phyloP scores from a whole-genome alignment of 2,797 vertebrate species.

The Podarcis siculus region DNA sequence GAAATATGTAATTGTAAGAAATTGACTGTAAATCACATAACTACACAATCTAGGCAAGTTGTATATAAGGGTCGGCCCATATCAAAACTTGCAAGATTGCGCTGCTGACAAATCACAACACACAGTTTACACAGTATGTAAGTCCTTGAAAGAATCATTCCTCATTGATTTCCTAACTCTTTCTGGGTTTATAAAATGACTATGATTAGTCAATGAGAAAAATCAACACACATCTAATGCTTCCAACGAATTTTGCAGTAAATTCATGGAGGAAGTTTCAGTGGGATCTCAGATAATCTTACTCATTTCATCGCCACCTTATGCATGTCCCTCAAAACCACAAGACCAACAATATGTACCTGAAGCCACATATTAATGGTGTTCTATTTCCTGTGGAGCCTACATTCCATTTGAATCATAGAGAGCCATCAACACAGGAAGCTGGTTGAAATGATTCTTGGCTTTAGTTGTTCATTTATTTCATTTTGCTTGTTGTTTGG shows the following conservation, averaged over 20 bases:
- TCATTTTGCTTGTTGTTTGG: neutral
- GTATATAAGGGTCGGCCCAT: neutral
- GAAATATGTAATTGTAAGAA: conserved; percentile 3
- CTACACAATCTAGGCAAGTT: neutral
- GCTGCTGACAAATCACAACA: neutral
- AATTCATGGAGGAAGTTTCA: neutral
- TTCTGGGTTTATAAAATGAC: neutral
- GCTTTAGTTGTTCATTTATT: too few species aligned
- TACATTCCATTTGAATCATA: neutral
- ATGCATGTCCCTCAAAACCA: neutral
- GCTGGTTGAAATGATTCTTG: neutral
- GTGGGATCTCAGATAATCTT: too few species aligned
- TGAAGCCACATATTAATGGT: too few species aligned
- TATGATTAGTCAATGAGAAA: neutral
- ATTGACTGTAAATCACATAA: neutral
- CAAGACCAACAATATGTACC: neutral
- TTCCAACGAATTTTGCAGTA: neutral
- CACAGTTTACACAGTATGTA: neutral
- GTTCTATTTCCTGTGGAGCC: neutral
- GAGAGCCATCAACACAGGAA: neutral
- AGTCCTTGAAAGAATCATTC: neutral
- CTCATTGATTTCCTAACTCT: neutral
- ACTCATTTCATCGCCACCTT: neutral
- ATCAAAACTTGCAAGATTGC: neutral
- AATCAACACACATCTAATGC: too few species aligned